Conservation (phyloP, 1,140 invertebrate species). For the Alviniconcha marisindica region DNA sequence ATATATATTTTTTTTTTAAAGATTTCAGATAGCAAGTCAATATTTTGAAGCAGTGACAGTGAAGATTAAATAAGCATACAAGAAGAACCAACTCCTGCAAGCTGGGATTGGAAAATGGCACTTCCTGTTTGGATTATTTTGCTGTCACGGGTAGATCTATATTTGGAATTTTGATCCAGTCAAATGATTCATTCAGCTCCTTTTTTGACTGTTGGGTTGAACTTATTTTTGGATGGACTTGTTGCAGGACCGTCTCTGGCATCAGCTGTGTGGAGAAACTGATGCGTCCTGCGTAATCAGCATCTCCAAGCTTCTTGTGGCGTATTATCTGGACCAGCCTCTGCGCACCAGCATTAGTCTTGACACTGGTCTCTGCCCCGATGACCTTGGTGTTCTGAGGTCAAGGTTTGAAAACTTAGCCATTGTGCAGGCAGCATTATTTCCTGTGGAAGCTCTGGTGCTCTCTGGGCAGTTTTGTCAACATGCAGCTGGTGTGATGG, state of each 20-base stretch:
- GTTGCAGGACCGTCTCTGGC: constrained; percentile 32
- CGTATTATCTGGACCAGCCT: not conserved
- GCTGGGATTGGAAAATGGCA: no score
- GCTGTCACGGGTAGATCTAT: no score
- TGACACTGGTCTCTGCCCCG: not conserved
- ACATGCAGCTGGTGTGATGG: no score
- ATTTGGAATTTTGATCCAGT: no score
- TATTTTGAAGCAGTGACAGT: no score
- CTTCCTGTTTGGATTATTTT: no score
- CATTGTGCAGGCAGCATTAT: constrained; percentile 1
- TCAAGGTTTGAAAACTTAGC: constrained; percentile 8
- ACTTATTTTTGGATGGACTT: no score
- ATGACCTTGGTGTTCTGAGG: not conserved
- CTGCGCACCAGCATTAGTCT: not conserved
- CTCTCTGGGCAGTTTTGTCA: not conserved
- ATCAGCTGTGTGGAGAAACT: constrained; percentile 20
- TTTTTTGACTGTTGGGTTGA: no score
- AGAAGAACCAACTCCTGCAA: no score
- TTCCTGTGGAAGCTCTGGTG: constrained; percentile 2
- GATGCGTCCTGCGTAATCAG: constrained; percentile 17
- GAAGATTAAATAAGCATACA: no score
- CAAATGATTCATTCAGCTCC: not conserved
- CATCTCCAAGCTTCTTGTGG: not conserved
- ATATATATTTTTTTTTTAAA: no score
- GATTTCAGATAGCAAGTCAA: no score